phyloP scores from a whole-genome alignment of 2,888 invertebrate species.

The Teleiodes luculella region DNA sequence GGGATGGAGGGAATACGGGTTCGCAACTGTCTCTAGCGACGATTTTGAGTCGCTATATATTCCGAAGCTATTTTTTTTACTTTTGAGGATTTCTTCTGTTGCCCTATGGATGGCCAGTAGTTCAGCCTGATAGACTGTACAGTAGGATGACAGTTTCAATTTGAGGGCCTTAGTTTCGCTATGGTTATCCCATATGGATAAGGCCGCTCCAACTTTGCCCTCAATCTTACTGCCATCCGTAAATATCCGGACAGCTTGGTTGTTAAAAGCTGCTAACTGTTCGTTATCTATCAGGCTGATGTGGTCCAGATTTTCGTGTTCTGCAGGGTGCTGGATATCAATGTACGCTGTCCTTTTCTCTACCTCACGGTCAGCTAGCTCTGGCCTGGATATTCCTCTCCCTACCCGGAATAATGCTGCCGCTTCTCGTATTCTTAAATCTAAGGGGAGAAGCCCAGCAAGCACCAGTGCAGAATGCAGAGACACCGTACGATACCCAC shows the following conservation, averaged over 20 bases:
- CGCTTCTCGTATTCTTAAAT: background rate
- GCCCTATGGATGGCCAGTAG: background rate
- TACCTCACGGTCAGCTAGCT: background rate
- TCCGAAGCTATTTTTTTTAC: too few relatives aligned
- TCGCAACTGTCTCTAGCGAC: too few relatives aligned
- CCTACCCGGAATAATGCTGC: background rate
- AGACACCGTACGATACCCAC: background rate
- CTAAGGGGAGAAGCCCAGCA: background rate
- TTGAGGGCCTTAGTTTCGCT: background rate
- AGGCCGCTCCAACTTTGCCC: background rate
- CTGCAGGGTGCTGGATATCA: background rate
- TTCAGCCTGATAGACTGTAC: background rate
- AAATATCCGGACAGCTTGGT: slow-evolving; percentile 3
- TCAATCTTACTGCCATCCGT: slow-evolving; percentile 1
- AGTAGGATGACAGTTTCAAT: background rate
- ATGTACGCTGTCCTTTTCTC: background rate
- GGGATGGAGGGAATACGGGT: too few relatives aligned
- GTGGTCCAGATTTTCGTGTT: background rate
- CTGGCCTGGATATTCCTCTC: too few relatives aligned
- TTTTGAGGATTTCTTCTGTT: too few relatives aligned
- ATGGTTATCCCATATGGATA: background rate
- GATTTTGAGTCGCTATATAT: too few relatives aligned
- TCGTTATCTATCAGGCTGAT: too few relatives aligned
- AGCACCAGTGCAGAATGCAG: background rate
- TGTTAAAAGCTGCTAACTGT: background rate